These are phyloP conservation scores for Philaethria dido DNA, from an alignment of 2,888 invertebrate species.

Conservation along the genomic window DNA sequence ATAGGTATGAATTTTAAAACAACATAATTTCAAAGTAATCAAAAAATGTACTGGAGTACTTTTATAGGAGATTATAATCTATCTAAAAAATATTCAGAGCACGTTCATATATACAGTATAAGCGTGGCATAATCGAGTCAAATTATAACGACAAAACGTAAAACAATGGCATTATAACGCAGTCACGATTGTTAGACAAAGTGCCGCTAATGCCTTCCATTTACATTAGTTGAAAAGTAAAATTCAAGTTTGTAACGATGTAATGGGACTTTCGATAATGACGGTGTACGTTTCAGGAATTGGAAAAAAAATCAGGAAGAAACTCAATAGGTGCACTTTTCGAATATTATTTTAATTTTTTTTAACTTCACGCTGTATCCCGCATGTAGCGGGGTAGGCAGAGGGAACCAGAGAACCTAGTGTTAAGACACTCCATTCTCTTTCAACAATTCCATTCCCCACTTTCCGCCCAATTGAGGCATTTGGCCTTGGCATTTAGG, in stretches of 20 bases:
- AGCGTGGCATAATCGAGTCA: constrained; percentile 12
- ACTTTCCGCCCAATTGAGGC: too few relatives aligned
- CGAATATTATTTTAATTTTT: too few relatives aligned
- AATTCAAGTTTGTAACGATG: constrained; percentile 38
- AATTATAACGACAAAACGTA: constrained; percentile 33
- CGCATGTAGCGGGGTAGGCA: too few relatives aligned
- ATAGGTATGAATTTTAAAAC: too few relatives aligned
- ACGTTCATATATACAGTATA: constrained; percentile 17
- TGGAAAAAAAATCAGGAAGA: not conserved
- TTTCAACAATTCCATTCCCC: too few relatives aligned
- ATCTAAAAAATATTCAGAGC: constrained; percentile 8
- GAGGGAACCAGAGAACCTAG: too few relatives aligned
- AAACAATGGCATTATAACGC: constrained; percentile 33
- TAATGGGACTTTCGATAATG: constrained; percentile 27
- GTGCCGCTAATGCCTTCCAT: constrained; percentile 53
- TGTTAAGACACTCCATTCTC: too few relatives aligned
- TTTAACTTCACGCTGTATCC: too few relatives aligned
- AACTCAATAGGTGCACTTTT: too few relatives aligned
- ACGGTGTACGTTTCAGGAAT: not conserved
- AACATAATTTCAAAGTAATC: not conserved
- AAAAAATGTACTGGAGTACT: not conserved
- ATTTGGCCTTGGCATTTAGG: too few relatives aligned
- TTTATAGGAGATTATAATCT: not conserved
- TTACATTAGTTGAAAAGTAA: constrained; percentile 47
- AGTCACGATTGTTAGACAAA: constrained; percentile 46